Evolutionary conservation across 2,888 invertebrate species (phyloP), one percentile per base, ranked within the genome.

Genomic region (Noctuana brunneofusca): DNA sequence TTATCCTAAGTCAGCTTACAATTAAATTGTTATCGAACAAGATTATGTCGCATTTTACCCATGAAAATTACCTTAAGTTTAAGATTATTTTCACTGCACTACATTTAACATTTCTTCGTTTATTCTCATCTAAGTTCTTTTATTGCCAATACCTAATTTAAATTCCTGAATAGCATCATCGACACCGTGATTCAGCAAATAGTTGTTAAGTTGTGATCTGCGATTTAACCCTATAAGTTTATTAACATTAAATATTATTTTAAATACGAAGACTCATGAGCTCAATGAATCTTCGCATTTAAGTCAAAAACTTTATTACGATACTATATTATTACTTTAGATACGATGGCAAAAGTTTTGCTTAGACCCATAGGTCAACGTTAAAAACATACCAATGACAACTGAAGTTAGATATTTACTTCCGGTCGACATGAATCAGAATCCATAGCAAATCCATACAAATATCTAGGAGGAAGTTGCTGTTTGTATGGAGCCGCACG

Each of bases 381-480:
- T n/a, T 16, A 48, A 43, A 30, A 32, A 16, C 63, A 52, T 66
- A 58, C 63, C 71, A 71, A 65, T 67, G 66, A 72, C 64, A 63
- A 65, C 69, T 69, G 60, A 64, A 67, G 58, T 55, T 64, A 50
- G 66, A 68, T 66, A 38, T 63, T 57, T 60, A 65, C 69, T 57
- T 72, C 75, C 70, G 67, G 60, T 71, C 68, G 70, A 72, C 71
- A 75, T 67, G 68, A 67, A 70, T 72, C 68, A 81, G 89, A 90
- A 90, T 89, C 90, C 87, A 83, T 78, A 73, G 73, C 79, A 79
- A 81, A 81, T 81, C 83, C 87, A 89, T 84, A 86, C 89, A 88
- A 87, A 83, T 76, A 77, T 89, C 84, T 86, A 86, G 87, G 84
- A 88, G 90, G 90, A 91, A 90, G 90, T 91, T 91, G 90, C 89